Percentiles rank a stretch among this genome's conserved stretches.
Conservation (phyloP, 2,797 vertebrate genomes). For the Crenichthys baileyi region DNA sequence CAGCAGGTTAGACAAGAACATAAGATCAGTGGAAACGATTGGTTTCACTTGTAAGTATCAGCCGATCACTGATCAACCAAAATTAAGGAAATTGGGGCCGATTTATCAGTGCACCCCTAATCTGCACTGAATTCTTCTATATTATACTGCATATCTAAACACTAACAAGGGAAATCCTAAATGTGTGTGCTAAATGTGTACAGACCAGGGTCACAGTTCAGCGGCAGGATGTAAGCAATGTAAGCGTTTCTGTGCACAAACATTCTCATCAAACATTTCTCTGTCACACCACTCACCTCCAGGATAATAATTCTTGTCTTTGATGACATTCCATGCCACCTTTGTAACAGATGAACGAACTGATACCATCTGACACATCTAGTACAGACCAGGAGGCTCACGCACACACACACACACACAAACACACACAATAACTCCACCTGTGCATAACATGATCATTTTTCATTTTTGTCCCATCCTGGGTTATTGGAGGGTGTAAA, state of each 20-base stretch:
- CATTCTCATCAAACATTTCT: background rate
- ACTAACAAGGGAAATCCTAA: no score
- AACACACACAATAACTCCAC: background rate
- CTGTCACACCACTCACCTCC: conserved; percentile 12
- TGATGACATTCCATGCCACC: conserved; percentile 15
- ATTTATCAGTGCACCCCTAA: no score
- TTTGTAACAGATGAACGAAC: conserved; percentile 23
- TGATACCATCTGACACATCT: conserved; percentile 16
- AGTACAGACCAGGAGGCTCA: background rate
- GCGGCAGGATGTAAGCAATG: background rate
- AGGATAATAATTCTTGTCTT: conserved; percentile 15
- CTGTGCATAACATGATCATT: conserved; percentile 1
- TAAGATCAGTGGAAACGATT: no score
- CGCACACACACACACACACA: conserved; percentile 3
- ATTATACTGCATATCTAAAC: no score
- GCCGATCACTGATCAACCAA: no score
- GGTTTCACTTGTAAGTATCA: no score
- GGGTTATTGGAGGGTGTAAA: conserved; percentile 8
- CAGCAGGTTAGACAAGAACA: no score
- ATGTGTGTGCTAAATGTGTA: background rate
- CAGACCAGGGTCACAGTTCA: conserved; percentile 1
- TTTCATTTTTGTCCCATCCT: conserved; percentile 18
- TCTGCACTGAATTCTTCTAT: no score
- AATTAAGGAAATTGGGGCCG: no score
- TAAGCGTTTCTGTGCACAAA: background rate